Conservation (phyloP, 2,888 invertebrate genomes). For the Apeira syringaria region DNA sequence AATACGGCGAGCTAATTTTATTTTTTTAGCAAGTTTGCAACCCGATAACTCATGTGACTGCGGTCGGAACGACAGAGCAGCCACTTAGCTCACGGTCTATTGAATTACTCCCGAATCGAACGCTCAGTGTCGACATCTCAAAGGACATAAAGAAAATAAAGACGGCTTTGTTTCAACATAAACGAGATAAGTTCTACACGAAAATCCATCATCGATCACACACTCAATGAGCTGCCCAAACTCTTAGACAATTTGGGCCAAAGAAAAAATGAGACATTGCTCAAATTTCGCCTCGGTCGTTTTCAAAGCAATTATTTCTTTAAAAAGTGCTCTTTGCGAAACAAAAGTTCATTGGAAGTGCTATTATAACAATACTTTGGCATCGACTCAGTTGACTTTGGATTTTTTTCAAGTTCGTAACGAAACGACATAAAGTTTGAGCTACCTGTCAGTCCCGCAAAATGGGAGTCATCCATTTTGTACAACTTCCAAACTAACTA, state of each 20-base stretch:
- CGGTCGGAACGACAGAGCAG: constrained; percentile 63
- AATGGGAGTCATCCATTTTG: constrained; percentile 69
- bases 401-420: constrained; percentile 53
- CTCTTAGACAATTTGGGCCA: constrained; percentile 22
- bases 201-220: constrained; percentile 40
- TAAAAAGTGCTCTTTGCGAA: constrained; percentile 35
- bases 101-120: constrained; percentile 54
- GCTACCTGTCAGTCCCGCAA: constrained; percentile 59
- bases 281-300: constrained; percentile 19
- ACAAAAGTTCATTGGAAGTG: constrained; percentile 38
- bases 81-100: constrained; percentile 69
- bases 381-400: constrained; percentile 34
- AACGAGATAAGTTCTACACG: constrained; percentile 27
- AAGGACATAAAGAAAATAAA: constrained; percentile 44
- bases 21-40: constrained; percentile 58
- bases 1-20: constrained; percentile 68
- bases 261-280: constrained; percentile 26
- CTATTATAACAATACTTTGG: constrained; percentile 45
- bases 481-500: constrained; percentile 65
- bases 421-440: constrained; percentile 56
- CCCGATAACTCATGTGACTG: constrained; percentile 62
- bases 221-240: constrained; percentile 36
- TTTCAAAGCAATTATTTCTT: constrained; percentile 37
- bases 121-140: constrained; percentile 39
- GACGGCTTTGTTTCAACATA: constrained; percentile 38